Evolutionary conservation across 2,113 vertebrate species (phyloP), one percentile per base, ranked within the genome.

Genomic region (Percina caprodes): DNA sequence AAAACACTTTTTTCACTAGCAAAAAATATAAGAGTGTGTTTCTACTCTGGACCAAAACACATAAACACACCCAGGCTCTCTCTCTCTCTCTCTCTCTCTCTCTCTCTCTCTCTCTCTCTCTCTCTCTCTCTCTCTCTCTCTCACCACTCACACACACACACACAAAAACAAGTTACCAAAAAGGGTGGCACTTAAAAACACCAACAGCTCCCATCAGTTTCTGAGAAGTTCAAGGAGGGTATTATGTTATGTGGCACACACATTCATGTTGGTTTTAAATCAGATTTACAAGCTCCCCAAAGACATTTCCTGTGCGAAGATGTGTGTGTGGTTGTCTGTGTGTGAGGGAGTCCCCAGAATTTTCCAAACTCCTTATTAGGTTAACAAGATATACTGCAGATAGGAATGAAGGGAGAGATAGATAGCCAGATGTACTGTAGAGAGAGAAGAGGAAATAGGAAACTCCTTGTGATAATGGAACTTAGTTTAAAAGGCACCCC

Each of bases 281-380:
- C 39, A 66, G 42, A 72, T 84, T 89, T 62, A 74, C 71, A 77
- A 77, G 85, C 74, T 74, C 69, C 60, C 69, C 26, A 13, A 39
- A 79, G 75, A 88, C 15, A 13, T 80, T 88, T 87, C 80, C 77
- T 83, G 69, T 83, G 19, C 45, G 18, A 63, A 62, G 13, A 10
- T 60, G 45, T 76, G 42, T 63, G 74, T 78, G 69, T 76, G 69
- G 18, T 3, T 63, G 49, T 74, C 52, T 69, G 55, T 69, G 42
- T 35, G 73, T 69, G 26, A 58, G 83, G 88, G 87, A 89, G 75
- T 90, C 81, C 88, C 79, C 14, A 35, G 86, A 86, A 88, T 88
- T 87, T 81, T 88, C 89, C 74, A 74, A 76, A 61, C 54, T 86
- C 90, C 89, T 90, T 92, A 90, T 93, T 93, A 81, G 92, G 92